phyloP scores from a whole-genome alignment of 2,113 vertebrate genomes.

The Lepus americanus region DNA sequence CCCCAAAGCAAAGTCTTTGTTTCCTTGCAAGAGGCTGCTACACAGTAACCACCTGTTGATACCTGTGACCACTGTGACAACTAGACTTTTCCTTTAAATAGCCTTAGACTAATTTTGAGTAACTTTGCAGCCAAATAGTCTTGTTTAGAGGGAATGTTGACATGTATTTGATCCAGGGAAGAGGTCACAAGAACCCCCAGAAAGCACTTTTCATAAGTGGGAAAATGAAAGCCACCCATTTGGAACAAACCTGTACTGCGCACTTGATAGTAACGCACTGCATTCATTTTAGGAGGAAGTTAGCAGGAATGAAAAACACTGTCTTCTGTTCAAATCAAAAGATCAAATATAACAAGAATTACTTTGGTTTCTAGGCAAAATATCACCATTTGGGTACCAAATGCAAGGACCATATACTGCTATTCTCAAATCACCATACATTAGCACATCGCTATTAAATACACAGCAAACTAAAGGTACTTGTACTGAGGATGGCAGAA shows the following conservation, averaged over 20 bases:
- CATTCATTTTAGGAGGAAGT: background rate
- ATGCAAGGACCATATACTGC: rapidly evolving
- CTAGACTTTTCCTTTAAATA: background rate
- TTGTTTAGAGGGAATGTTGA: background rate
- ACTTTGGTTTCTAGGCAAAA: background rate
- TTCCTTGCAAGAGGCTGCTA: background rate
- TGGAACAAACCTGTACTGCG: background rate
- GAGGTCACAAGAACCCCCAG: background rate
- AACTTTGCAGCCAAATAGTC: background rate
- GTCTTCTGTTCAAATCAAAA: background rate
- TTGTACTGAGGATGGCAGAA: rapidly evolving
- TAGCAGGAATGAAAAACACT: background rate
- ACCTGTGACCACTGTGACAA: background rate
- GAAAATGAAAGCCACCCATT: background rate
- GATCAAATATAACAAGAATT: background rate
- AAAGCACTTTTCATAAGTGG: background rate
- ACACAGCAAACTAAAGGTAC: too few relatives aligned
- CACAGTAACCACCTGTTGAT: background rate
- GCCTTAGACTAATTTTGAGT: background rate
- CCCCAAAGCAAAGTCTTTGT: background rate
- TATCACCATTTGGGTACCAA: background rate
- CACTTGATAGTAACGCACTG: too few relatives aligned
- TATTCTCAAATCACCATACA: background rate
- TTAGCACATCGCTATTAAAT: rapidly evolving
- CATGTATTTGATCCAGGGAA: background rate